Percentiles rank a stretch among this genome's conserved stretches.
These are phyloP conservation scores for Oncorhynchus mykiss DNA, from an alignment of 2,113 vertebrate species.

Conservation along the genomic window DNA sequence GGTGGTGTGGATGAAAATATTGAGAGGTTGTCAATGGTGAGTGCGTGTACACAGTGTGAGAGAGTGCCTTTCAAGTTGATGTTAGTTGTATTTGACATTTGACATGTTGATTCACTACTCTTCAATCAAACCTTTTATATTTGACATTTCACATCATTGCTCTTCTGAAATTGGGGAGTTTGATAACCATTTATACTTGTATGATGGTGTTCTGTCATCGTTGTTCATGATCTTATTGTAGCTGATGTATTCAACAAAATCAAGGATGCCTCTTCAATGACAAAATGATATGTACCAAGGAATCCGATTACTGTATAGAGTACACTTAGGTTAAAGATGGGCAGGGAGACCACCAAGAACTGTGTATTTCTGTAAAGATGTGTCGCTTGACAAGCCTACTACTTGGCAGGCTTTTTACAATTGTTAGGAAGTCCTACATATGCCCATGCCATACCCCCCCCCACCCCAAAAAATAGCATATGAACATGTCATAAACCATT, in stretches of 20 bases:
- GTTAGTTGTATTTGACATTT: constrained; percentile 2
- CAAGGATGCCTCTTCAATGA: no score
- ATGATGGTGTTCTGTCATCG: constrained; percentile 4
- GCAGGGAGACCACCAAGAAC: no score
- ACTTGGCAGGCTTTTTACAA: not conserved
- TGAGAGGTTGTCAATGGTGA: not conserved
- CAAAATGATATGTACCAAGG: no score
- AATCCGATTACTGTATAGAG: no score
- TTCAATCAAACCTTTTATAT: not conserved
- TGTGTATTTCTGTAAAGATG: no score
- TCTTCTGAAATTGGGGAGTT: constrained; percentile 8
- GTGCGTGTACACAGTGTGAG: constrained; percentile 1
- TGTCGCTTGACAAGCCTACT: not conserved
- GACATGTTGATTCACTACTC: not conserved
- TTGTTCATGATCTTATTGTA: not conserved
- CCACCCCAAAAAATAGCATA: no score
- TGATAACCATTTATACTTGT: constrained; percentile 29
- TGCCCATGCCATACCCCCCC: not conserved
- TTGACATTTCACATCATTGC: constrained; percentile 1
- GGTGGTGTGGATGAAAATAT: not conserved
- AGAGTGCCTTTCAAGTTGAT: constrained; percentile 11
- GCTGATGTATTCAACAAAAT: no score
- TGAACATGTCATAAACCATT: no score
- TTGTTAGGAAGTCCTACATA: not conserved
- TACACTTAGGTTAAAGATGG: no score